Conservation (phyloP, 2,113 vertebrate genomes). For the Eira barbara region DNA sequence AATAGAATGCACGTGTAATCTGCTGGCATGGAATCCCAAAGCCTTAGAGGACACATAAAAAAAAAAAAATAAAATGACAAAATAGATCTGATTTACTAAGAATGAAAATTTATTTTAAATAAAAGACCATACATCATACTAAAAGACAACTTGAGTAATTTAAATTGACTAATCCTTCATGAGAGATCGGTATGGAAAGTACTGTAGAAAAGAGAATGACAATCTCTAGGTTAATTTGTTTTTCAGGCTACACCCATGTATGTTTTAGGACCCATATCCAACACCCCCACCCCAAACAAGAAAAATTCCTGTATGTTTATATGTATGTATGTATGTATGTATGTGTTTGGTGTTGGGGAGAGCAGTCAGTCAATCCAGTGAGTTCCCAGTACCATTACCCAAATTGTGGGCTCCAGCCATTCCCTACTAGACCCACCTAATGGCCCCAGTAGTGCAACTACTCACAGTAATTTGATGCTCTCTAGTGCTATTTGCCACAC, state of each 20-base stretch:
- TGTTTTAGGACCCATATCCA: background rate
- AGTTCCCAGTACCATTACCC: background rate
- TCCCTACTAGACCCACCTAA: background rate
- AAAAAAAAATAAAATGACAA: background rate
- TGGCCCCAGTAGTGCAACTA: background rate
- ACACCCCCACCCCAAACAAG: background rate
- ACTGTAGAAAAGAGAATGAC: background rate
- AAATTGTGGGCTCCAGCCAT: background rate
- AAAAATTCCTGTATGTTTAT: background rate
- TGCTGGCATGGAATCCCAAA: background rate
- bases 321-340: background rate
- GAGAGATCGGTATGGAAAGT: background rate
- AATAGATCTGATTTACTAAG: background rate
- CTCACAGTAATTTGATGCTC: background rate
- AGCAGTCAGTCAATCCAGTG: background rate
- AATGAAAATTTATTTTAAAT: background rate
- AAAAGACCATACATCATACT: background rate
- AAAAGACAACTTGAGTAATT: background rate
- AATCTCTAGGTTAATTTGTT: background rate
- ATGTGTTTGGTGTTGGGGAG: background rate
- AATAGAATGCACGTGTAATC: background rate
- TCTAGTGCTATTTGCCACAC: background rate
- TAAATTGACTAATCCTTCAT: background rate
- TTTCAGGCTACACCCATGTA: background rate
- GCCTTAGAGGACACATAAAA: background rate